These are phyloP conservation scores for Orycteropus afer DNA, from an alignment of 2,113 vertebrate species.

Conservation along the genomic window DNA sequence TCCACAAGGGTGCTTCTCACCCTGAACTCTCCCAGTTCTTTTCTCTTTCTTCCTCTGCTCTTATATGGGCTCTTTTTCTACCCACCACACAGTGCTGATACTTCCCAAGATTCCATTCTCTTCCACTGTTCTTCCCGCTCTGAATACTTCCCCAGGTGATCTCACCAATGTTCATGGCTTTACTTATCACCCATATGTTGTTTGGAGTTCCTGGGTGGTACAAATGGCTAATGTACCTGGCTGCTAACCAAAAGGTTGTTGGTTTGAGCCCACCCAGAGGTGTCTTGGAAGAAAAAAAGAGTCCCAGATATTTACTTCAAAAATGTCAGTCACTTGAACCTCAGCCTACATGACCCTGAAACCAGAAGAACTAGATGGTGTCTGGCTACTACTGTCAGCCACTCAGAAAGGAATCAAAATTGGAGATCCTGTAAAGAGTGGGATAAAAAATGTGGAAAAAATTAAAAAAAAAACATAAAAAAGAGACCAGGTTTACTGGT, in stretches of 20 bases:
- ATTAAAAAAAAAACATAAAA: too few relatives aligned
- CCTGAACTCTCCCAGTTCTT: neutral
- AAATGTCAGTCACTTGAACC: neutral
- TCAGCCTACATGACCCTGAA: too few relatives aligned
- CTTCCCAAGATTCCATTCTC: too few relatives aligned
- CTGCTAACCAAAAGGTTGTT: neutral
- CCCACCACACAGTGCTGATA: neutral
- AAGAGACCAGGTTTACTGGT: too few relatives aligned
- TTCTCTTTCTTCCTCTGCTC: neutral
- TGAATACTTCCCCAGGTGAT: neutral
- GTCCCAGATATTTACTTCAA: neutral
- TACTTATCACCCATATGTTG: neutral
- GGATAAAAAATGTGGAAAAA: too few relatives aligned
- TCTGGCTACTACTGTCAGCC: too few relatives aligned
- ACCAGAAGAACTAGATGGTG: too few relatives aligned
- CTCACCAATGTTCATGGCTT: neutral
- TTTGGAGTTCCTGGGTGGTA: neutral
- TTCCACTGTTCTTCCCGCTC: neutral
- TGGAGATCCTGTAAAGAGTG: too few relatives aligned
- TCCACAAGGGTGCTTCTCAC: neutral
- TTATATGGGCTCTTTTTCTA: neutral
- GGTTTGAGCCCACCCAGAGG: neutral
- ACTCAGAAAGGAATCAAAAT: too few relatives aligned
- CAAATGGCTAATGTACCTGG: neutral
- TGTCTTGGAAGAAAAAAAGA: neutral